A percentile compares a stretch with the other conserved stretches of the same genome.
Conservation (phyloP, 1,140 invertebrate genomes). For the Heliothis subflexa region DNA sequence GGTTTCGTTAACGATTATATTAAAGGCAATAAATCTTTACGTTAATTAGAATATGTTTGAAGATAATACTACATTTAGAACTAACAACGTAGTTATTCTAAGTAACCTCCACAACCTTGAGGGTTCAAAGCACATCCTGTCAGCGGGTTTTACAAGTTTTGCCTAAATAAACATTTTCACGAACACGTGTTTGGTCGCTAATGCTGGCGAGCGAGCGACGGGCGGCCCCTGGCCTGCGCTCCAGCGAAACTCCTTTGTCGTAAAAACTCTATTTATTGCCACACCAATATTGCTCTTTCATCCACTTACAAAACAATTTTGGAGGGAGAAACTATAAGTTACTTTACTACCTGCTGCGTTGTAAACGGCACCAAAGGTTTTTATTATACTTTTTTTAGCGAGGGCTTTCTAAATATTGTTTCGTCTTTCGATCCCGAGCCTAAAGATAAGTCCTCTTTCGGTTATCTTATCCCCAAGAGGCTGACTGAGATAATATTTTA, state of each 20-base stretch:
- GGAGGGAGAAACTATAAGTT: constrained; percentile 51
- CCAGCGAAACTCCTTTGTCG: constrained; percentile 51
- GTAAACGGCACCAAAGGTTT: constrained; percentile 66
- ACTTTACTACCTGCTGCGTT: constrained; percentile 68
- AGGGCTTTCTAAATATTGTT: constrained; percentile 71
- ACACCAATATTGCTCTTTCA: constrained; percentile 63
- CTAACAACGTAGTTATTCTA: constrained; percentile 63
- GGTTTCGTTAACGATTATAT: constrained; percentile 25
- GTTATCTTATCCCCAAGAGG: constrained; percentile 72
- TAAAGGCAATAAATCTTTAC: constrained; percentile 24
- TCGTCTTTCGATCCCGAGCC: constrained; percentile 59
- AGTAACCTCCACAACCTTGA: constrained; percentile 78
- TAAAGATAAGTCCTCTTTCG: constrained; percentile 67
- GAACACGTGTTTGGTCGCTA: constrained; percentile 73
- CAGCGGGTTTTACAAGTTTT: constrained; percentile 75
- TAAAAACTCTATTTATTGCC: constrained; percentile 63
- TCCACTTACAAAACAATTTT: constrained; percentile 54
- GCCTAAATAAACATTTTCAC: constrained; percentile 82
- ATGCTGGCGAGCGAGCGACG: constrained; percentile 59
- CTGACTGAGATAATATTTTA: constrained; percentile 67
- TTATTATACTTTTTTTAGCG: constrained; percentile 59
- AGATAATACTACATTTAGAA: constrained; percentile 56
- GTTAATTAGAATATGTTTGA: constrained; percentile 30
- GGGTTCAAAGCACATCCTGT: constrained; percentile 81
- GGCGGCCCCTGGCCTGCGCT: constrained; percentile 44